A percentile compares a stretch with the other conserved stretches of the same genome.
Conservation (phyloP, 1,140 invertebrate genomes). For the Notospermus geniculatus region DNA sequence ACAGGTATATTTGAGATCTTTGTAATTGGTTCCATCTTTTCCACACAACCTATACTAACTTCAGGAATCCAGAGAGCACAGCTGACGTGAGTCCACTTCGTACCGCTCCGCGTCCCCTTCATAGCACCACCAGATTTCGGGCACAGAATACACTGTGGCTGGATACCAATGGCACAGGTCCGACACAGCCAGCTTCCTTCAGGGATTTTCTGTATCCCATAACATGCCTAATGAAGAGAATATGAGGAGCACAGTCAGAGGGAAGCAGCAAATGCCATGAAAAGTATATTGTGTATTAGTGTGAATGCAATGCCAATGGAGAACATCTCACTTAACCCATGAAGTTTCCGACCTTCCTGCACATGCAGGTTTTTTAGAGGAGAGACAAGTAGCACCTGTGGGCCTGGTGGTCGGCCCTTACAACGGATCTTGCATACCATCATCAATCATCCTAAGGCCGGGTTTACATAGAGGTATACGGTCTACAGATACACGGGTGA, state of each 20-base stretch:
- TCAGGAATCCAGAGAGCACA: constrained; percentile 99
- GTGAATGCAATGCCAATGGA: too few relatives aligned
- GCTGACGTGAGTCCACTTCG: constrained; percentile 97
- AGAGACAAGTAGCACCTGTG: too few relatives aligned
- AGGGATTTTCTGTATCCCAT: constrained; percentile 95
- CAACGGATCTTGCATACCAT: too few relatives aligned
- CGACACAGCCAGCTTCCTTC: constrained; percentile 94
- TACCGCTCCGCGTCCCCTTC: constrained; percentile 80
- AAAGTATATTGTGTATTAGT: too few relatives aligned
- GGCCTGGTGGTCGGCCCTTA: too few relatives aligned
- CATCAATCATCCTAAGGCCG: not conserved
- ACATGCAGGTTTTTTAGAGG: too few relatives aligned
- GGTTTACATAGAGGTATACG: too few relatives aligned
- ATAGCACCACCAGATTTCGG: constrained; percentile 95
- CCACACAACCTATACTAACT: constrained; percentile 94
- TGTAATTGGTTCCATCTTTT: constrained; percentile 97
- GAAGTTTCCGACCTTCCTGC: too few relatives aligned
- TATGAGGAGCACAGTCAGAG: too few relatives aligned
- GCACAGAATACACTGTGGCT: constrained; percentile 90
- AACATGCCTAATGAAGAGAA: constrained; percentile 98
- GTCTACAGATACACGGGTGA: too few relatives aligned
- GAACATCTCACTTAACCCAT: too few relatives aligned
- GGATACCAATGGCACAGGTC: constrained; percentile 78
- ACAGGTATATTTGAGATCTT: constrained; percentile 97
- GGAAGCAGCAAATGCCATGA: too few relatives aligned